Conservation (phyloP, 2,797 vertebrate genomes). For the Labeo calbasu region DNA sequence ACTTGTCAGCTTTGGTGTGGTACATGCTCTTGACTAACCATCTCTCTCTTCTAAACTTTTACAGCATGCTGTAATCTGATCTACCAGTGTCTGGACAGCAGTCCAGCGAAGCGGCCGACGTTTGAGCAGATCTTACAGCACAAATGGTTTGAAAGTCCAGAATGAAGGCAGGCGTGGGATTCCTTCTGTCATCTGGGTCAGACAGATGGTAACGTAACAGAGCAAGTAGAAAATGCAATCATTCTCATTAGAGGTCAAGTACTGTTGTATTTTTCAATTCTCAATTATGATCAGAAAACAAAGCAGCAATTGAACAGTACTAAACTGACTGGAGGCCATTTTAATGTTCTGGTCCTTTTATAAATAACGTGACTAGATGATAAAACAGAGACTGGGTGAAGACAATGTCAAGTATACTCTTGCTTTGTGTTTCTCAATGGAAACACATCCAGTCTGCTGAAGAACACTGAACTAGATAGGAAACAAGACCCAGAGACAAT, state of each 20-base stretch:
- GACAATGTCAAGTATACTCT: too few species aligned
- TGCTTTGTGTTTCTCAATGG: too few species aligned
- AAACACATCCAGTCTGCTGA: neutral
- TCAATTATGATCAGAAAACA: too few species aligned
- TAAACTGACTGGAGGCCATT: too few species aligned
- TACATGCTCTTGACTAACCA: neutral
- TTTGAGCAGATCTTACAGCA: slow-evolving; percentile 6
- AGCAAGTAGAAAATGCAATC: neutral
- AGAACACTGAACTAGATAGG: neutral
- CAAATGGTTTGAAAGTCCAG: neutral
- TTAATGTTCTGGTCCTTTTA: too few species aligned
- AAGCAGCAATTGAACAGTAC: too few species aligned
- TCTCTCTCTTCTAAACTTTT: neutral
- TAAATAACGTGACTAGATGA: too few species aligned
- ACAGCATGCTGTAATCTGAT: neutral
- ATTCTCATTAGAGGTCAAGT: too few species aligned
- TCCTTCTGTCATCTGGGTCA: neutral
- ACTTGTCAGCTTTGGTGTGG: neutral
- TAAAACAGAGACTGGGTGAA: too few species aligned
- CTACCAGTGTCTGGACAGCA: neutral
- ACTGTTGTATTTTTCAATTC: too few species aligned
- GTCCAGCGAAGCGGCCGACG: too few species aligned
- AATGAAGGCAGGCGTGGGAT: neutral
- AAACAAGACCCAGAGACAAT: neutral
- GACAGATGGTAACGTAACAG: neutral